Base-by-base conservation (phyloP, 2,113 vertebrate species). In the Cariama cristata region DNA sequence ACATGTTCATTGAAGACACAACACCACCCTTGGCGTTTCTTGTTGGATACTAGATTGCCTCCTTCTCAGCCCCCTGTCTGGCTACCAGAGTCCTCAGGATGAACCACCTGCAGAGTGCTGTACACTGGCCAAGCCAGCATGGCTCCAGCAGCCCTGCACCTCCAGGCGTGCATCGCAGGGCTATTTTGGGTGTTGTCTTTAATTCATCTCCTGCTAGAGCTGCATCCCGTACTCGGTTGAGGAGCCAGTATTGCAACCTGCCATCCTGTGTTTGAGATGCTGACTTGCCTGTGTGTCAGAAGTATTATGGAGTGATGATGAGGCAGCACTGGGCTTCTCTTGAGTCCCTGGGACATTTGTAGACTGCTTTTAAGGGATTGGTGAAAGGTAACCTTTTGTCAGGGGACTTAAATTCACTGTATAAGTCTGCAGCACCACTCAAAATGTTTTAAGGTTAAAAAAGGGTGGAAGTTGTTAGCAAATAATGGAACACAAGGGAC, bases 121-220 rank as follows among this genome's bases (percentile, higher is more conserved):
- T 75, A 20, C 1, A 2, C 27, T 66, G 19, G 23, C 15, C 35
- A n/a, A 38, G 33, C 33, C 68, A 69, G 28, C 27, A 15, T 8
- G 32, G 12, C 22, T 87, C 14, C 33, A 47, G 33, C 22, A 86
- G 44, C 24, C 44, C 40, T 55, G 30, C n/a, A 27, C 9, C 15
- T 66, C 10, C 13, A 33, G 1, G 1, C 40, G 22, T 56, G 8
- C 20, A 55, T 55, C 2, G 1, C n/a, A 75, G 49, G 38, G 20
- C 20, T 47, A 6, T 24, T 69, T 45, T 58, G 33, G 10, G 8
- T 52, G 14, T 33, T 32, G 9, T 38, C 27, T 79, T 82, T 38
- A 60, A 53, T 42, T 85, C 20, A 32, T 5, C 47, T 56, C 11
- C 66, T 79, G 42, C 8, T n/a, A 62, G 35, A 87, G 22, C 26